A percentile compares a stretch with the other conserved stretches of the same genome.
Evolutionary conservation across 2,888 invertebrate genomes (phyloP).

Genomic region (Alloscopus bannaensis): DNA sequence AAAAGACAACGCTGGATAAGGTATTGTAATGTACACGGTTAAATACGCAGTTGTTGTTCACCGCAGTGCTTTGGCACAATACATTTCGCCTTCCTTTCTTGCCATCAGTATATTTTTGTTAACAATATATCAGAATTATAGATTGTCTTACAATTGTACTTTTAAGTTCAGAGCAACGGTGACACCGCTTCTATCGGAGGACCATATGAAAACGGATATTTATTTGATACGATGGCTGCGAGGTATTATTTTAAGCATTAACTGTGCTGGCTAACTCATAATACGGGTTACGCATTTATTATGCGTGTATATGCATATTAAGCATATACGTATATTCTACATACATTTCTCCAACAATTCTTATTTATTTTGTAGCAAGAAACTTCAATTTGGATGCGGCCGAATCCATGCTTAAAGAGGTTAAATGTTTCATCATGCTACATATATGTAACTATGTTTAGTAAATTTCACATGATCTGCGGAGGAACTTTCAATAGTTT

Average conservation of each 20-base stretch:
- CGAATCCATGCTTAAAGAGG: conserved; percentile 46
- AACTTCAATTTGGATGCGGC: conserved; percentile 39
- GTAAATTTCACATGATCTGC: background rate
- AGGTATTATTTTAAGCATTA: conserved; percentile 16
- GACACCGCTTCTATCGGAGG: conserved; percentile 12
- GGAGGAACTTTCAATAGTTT: background rate
- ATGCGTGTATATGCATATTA: conserved; percentile 6
- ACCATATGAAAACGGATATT: conserved; percentile 50
- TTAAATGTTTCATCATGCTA: background rate
- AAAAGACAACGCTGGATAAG: conserved; percentile 42
- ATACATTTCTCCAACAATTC: background rate
- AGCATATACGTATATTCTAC: background rate
- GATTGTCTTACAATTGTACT: background rate
- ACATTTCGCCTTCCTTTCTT: background rate
- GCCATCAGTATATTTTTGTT: background rate
- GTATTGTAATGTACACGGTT: conserved; percentile 9
- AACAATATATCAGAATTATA: background rate
- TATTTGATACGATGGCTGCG: conserved; percentile 48
- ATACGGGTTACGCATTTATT: background rate
- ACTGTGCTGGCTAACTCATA: background rate
- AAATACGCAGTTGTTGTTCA: background rate
- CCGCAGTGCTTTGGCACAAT: background rate
- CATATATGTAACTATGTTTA: background rate
- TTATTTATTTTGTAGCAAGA: conserved; percentile 18
- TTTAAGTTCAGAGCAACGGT: conserved; percentile 37